A percentile compares a stretch with the other conserved stretches of the same genome.
Evolutionary conservation across 2,113 vertebrate species (phyloP).

Genomic region (Crotalus viridis): DNA sequence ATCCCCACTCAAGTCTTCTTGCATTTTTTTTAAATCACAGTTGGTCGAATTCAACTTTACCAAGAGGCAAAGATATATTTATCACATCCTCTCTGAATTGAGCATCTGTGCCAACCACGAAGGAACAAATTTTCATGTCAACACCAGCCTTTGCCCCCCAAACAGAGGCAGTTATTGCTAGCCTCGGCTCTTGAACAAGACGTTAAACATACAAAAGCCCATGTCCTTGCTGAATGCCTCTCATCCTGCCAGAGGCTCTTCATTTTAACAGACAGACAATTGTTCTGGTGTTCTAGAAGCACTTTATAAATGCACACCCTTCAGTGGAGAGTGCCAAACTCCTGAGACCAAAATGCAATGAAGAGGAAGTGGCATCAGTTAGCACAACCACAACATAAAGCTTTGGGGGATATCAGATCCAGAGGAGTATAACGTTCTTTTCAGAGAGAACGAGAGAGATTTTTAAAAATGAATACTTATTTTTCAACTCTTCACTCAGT

Average conservation of each 20-base stretch:
- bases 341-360: constrained; percentile 25
- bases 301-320: background rate
- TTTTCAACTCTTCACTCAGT: background rate
- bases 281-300: constrained; percentile 4
- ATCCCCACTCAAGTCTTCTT: background rate
- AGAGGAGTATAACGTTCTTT: constrained; percentile 42
- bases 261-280: background rate
- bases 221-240: background rate
- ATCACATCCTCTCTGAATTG: background rate
- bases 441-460: constrained; percentile 6
- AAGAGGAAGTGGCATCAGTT: constrained; percentile 61
- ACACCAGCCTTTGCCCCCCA: constrained; percentile 18
- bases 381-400: constrained; percentile 67
- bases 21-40: background rate
- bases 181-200: constrained; percentile 12
- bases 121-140: background rate
- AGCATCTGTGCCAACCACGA: rapidly evolving
- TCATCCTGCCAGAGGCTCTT: constrained; percentile 4
- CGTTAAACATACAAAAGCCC: constrained; percentile 4
- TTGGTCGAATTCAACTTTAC: background rate
- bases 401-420: constrained; percentile 55
- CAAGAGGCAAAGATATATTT: background rate
- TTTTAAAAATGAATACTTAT: background rate
- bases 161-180: background rate
- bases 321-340: constrained; percentile 16